A percentile compares a stretch with the other conserved stretches of the same genome.
phyloP scores from a whole-genome alignment of 1,140 invertebrate genomes.

The Caenorhabditis latens region DNA sequence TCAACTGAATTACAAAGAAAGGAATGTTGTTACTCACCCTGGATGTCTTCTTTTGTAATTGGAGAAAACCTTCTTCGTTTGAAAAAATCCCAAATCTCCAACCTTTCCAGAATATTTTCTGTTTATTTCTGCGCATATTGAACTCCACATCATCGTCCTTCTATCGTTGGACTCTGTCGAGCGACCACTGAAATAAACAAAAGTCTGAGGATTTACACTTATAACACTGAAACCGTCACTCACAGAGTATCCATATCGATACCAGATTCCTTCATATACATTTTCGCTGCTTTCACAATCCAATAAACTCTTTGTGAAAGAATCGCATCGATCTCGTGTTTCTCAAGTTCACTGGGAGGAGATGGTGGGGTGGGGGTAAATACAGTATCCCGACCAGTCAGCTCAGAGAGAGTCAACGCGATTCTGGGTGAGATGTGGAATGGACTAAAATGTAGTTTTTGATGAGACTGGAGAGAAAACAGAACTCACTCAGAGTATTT shows the following conservation, averaged over 20 bases:
- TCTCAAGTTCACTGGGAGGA: neutral
- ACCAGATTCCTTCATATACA: neutral
- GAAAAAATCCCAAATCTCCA: too few relatives aligned
- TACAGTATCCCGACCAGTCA: conserved; percentile 27
- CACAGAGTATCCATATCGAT: neutral
- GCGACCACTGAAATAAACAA: neutral
- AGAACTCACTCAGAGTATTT: neutral
- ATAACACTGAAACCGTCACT: neutral
- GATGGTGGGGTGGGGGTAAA: neutral
- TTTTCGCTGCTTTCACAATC: neutral
- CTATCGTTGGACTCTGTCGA: neutral
- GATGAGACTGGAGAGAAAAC: neutral
- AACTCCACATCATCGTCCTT: neutral
- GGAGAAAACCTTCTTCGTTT: too few relatives aligned
- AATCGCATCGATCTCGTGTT: too few relatives aligned
- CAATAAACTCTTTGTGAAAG: neutral
- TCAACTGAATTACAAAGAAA: too few relatives aligned
- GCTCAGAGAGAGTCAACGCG: neutral
- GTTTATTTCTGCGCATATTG: neutral
- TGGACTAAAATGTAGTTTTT: neutral
- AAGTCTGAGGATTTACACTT: too few relatives aligned
- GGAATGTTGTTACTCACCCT: neutral
- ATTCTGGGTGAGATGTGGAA: neutral
- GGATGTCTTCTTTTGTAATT: neutral
- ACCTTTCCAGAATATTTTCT: neutral